Base-by-base conservation (phyloP, 2,888 invertebrate species). In the Harpalus rufipes region DNA sequence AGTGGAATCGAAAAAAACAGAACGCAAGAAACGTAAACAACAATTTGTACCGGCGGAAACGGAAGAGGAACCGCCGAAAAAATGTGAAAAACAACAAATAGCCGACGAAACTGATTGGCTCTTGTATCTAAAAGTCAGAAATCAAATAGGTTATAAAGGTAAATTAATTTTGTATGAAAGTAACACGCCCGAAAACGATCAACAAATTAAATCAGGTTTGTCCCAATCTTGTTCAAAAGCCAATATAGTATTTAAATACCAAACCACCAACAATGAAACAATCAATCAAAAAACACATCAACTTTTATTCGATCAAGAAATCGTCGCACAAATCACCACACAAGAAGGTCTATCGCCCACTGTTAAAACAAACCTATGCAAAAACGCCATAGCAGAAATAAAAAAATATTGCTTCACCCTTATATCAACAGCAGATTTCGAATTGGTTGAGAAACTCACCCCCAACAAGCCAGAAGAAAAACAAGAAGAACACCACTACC, bases 401-500 rank as follows among this genome's bases (percentile, higher is more conserved):
- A 74, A 84, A 63, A 78, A 84, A 78, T 78, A 78, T 51, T 84
- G 84, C 32, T 84, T 84, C 16, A 78, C 78, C 1, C 78, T 84
- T 0, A 61, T 65, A 16, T 16, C 51, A 41, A 81, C 8, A 18
- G 21, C 5, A 18, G 65, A 16, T n/a, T 39, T 44, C 4, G 63
- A 81, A 44, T 4, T 3, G 18, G 63, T 81, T 0, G 61, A 61
- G 12, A 80, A 80, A 80, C 7, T 41, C 14, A 6, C 25, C 7
- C 3, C 16, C 16, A 65, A n/a, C 18, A 21, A 1, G 18, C 18
- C 44, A 1, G 18, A 44, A 7, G 10, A 41, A 32, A 81, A 41
- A 61, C 21, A 41, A 32, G 41, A 32, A 6, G 18, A 21, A 39
- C 25, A 32, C 32, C 21, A 16, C 0, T 16, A 6, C 7, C 2